Evolutionary conservation across 2,888 invertebrate genomes (phyloP), one percentile per base, ranked within the genome.

Genomic region (Cosmopolites sordidus): DNA sequence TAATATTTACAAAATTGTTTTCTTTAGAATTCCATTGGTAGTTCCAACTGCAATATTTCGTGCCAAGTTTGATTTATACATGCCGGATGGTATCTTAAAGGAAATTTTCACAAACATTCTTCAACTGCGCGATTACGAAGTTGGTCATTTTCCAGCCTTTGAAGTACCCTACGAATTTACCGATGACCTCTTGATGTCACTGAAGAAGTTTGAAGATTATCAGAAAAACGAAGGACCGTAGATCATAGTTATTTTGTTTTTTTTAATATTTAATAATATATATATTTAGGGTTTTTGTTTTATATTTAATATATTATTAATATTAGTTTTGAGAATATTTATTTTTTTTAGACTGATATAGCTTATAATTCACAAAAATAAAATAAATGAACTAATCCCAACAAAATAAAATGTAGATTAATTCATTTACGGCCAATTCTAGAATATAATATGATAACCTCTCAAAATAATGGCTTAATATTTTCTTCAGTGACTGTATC

Each of bases 71-170:
- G 92, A 92, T 61, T 48, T 74, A 0, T 81, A 80, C 57, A 68
- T 74, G 8, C 78, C 87, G 0, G 82, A 86, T 62, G 75, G 72
- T 16, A 66, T 84, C 1, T 63, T 89, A 1, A 70, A 73, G 18
- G 69, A 79, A 1, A 82, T 82, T 60, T 89, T 77, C 68, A 70
- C 66, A 12, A 87, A 89, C 70, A 71, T 91, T 46, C 73, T 88
- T 3, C 85, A 84, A 44, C 82, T 82, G 62, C 84, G 81, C 0
- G 76, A 84, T 38, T 40, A 40, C 15, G 76, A 79, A 0, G 76
- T 80, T 1, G 93, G 94, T 0, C 93, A 93, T 69, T 95, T 92
- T 70, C 86, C 87, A 0, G 89, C 91, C 0, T 74, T 91, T 49
- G 89, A 94, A 68, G 76, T 81, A 54, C 91, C 94, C 0, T 72